phyloP scores from a whole-genome alignment of 1,140 invertebrate species.

The Eriosoma lanigerum region DNA sequence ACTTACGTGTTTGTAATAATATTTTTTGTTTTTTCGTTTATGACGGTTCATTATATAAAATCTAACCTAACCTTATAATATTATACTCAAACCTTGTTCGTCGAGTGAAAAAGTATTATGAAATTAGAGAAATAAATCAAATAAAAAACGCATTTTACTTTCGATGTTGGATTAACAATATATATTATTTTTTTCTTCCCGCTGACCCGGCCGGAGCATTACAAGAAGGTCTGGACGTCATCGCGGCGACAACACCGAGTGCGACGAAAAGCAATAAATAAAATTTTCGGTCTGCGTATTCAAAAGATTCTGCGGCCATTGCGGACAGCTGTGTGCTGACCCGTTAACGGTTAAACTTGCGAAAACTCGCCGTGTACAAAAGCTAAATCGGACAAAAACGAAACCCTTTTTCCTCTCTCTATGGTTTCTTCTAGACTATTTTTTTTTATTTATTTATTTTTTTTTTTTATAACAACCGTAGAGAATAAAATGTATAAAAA shows the following conservation, averaged over 20 bases:
- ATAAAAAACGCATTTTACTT: not conserved
- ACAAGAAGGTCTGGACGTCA: not conserved
- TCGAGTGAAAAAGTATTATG: too few species aligned
- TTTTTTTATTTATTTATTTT: not conserved
- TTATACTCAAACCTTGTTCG: too few species aligned
- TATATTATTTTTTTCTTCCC: not conserved
- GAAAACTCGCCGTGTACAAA: constrained; percentile 26
- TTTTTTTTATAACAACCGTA: not conserved
- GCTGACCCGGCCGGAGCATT: not conserved
- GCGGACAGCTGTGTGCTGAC: constrained; percentile 30
- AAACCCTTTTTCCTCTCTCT: not conserved
- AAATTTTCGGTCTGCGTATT: not conserved
- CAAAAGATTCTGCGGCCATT: constrained; percentile 17
- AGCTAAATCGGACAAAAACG: constrained; percentile 26
- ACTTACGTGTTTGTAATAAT: too few species aligned
- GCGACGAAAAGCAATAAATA: not conserved
- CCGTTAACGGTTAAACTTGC: constrained; percentile 42
- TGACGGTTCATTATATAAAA: too few species aligned
- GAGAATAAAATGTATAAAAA: not conserved
- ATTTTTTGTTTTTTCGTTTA: too few species aligned
- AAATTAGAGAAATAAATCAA: not conserved
- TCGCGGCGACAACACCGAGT: too few species aligned
- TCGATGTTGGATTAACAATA: not conserved
- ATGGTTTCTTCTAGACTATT: not conserved
- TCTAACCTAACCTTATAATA: too few species aligned